Percentiles rank a stretch among this genome's conserved stretches.
Evolutionary conservation across 53 echinoderm and acorn worm genomes (phyloP).

Genomic region (Apostichopus leukothele): DNA sequence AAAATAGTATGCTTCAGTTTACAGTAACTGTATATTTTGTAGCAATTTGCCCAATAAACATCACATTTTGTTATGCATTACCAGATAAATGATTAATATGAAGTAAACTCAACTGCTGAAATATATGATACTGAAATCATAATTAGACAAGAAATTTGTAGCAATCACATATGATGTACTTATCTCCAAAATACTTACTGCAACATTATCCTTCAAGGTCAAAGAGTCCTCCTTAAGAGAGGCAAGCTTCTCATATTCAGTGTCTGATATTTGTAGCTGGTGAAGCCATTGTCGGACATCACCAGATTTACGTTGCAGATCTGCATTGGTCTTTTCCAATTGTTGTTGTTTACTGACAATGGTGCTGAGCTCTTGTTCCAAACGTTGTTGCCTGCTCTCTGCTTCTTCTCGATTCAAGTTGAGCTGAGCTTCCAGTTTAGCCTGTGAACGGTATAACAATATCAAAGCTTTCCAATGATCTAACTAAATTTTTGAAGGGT

Average conservation of each 20-base stretch:
- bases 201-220: constrained; percentile 70
- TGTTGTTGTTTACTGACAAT: constrained; percentile 76
- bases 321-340: constrained; percentile 79
- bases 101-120: too few species aligned
- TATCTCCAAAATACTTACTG: constrained; percentile 58
- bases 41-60: too few species aligned
- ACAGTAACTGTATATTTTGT: too few species aligned
- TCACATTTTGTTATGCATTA: too few species aligned
- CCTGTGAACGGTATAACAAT: constrained; percentile 50
- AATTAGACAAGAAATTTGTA: too few species aligned
- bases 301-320: constrained; percentile 70
- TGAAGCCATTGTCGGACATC: constrained; percentile 72
- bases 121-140: too few species aligned
- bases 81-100: too few species aligned
- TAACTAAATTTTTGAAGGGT: not conserved
- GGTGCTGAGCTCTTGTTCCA: constrained; percentile 70
- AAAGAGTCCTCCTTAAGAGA: constrained; percentile 65
- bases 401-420: constrained; percentile 78
- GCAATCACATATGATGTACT: too few species aligned
- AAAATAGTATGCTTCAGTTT: too few species aligned
- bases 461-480: not conserved
- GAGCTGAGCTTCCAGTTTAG: constrained; percentile 86
- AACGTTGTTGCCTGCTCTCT: constrained; percentile 56
- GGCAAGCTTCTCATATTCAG: constrained; percentile 66
- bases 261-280: constrained; percentile 71